Conservation (phyloP, 2,888 invertebrate species). For the Macropis europaea region DNA sequence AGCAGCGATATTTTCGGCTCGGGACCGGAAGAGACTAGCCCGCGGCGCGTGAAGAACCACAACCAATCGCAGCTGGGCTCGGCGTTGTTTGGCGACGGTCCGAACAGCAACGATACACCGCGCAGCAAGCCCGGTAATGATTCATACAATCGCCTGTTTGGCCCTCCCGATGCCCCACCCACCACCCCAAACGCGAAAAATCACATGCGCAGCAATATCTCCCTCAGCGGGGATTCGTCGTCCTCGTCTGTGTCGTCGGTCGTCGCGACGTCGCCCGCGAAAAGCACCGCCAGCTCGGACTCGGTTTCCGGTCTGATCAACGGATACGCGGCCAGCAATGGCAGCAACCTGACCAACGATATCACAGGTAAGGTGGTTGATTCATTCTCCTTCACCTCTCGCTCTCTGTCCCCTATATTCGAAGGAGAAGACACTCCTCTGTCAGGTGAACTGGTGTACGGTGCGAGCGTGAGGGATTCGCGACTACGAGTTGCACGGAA, state of each 20-base stretch:
- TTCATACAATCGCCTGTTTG: slow-evolving; percentile 84
- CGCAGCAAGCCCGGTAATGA: slow-evolving; percentile 82
- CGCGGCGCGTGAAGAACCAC: slow-evolving; percentile 76
- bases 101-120: slow-evolving; percentile 76
- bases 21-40: slow-evolving; percentile 71
- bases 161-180: slow-evolving; percentile 81
- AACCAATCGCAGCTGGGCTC: slow-evolving; percentile 74
- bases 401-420: neutral
- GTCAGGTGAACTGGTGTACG: slow-evolving; percentile 42
- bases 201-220: slow-evolving; percentile 84
- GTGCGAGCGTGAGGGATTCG: slow-evolving; percentile 41
- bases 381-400: slow-evolving; percentile 5
- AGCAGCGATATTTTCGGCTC: slow-evolving; percentile 82
- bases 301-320: slow-evolving; percentile 63
- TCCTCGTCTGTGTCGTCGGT: slow-evolving; percentile 67
- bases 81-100: slow-evolving; percentile 74
- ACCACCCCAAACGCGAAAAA: slow-evolving; percentile 83
- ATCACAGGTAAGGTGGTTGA: slow-evolving; percentile 65
- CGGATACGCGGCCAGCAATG: slow-evolving; percentile 71
- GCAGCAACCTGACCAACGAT: slow-evolving; percentile 67
- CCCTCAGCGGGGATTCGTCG: slow-evolving; percentile 80
- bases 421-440: slow-evolving; percentile 7
- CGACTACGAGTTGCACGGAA: neutral
- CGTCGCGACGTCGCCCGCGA: slow-evolving; percentile 63
- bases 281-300: slow-evolving; percentile 65